phyloP scores from a whole-genome alignment of 1,140 invertebrate genomes.

The Ostrea edulis region DNA sequence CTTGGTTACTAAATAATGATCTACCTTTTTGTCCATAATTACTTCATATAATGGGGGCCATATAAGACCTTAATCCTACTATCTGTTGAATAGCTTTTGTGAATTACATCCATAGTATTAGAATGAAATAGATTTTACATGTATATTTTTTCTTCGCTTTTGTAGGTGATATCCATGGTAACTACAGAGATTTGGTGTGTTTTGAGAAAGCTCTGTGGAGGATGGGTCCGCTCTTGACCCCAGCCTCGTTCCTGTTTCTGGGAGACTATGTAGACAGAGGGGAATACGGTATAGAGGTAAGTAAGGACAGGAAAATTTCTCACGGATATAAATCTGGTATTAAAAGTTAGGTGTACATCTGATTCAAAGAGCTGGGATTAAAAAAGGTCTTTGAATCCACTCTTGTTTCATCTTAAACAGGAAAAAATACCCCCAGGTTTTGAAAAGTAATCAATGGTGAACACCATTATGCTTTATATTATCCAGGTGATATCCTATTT shows the following conservation, averaged over 20 bases:
- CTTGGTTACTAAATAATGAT: no score
- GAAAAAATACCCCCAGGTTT: neutral
- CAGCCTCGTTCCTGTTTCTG: constrained; percentile 84
- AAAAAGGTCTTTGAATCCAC: no score
- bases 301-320: neutral
- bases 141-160: constrained; percentile 47
- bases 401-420: no score
- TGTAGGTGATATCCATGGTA: constrained; percentile 84
- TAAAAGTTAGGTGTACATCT: neutral
- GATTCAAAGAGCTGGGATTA: neutral
- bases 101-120: neutral
- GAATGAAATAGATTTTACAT: neutral
- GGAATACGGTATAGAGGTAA: constrained; percentile 82
- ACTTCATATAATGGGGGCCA: no score
- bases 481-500: constrained; percentile 83
- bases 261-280: constrained; percentile 87
- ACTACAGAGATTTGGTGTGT: constrained; percentile 82
- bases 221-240: constrained; percentile 82
- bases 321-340: neutral
- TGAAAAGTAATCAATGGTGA: neutral
- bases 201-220: constrained; percentile 85
- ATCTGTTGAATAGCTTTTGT: no score
- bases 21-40: no score
- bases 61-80: no score
- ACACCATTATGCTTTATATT: constrained; percentile 15